Base-by-base conservation (phyloP, 2,888 invertebrate genomes). In the Pachycephus smyrnensis region DNA sequence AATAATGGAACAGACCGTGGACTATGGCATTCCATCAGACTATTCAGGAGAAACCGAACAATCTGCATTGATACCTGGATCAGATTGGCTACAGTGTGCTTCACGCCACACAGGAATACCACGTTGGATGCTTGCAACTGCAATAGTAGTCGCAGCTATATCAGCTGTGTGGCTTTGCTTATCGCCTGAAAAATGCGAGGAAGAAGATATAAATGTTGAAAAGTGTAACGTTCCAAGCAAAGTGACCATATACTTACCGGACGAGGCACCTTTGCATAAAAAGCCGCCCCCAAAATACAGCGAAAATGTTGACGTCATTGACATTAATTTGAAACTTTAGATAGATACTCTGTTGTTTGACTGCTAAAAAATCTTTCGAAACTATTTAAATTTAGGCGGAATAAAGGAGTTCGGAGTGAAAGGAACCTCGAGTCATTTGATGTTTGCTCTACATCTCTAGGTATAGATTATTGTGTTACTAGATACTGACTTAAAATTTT, bases 11-110 rank as follows among this genome's bases (percentile, higher is more conserved):
- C 69, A 90, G 90, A 87, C 86, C 0, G 82, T 87, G 77, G 90
- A 91, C 80, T 90, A 91, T 73, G 86, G 87, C 68, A 82, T 86
- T 76, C 86, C 87, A 35, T 86, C 90, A 2, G 90, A 91, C 76
- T 89, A 89, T 73, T 85, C 88, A 55, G 86, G 84, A 36, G 90
- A 91, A 80, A 80, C 79, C 37, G 90, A 88, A 37, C 89, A 87
- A 83, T 83, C 86, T 11, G 80, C 82, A 76, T 85, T 88, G 36
- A 77, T 84, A 36, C 86, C 86, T 74, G 87, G 86, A 80, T 86
- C 88, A 11, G 86, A 88, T 83, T 89, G 88, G 87, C 79, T 90
- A 68, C 86, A 86, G 12, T 87, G 83, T 80, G 87, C 84, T 77
- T 88, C 86, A 71, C 85, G 80, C 77, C 88, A 84, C 76, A 86